Base-by-base conservation (phyloP, 2,113 vertebrate species). In the Cyprinodon tularosa region DNA sequence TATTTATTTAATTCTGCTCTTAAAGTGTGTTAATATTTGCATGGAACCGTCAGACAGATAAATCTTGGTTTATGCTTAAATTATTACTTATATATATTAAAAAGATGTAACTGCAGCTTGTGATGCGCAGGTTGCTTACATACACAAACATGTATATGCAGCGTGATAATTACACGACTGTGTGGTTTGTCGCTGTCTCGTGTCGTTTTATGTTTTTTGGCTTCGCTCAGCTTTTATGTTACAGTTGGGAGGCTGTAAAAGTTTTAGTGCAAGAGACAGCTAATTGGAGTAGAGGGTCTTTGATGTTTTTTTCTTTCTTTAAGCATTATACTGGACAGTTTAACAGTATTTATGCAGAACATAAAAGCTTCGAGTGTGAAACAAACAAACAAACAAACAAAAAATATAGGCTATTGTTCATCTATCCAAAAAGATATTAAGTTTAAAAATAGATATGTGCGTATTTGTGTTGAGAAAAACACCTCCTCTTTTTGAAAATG, bases 181-280 rank as follows among this genome's bases (percentile, higher is more conserved):
- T 87, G 86, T 72, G 85, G 86, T 84, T 89, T 90, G 50, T 78
- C 89, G 68, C 91, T 65, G 37, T 57, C 36, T 62, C 39, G 29
- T 68, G 81, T 75, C 50, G 39, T 70, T 74, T 38, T 1, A 40
- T 57, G 71, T 20, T 66, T 40, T 72, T 79, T 22, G 67, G 40
- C 67, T 45, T 77, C 64, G 59, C 57, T 48, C 78, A 13, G 76
- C 13, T 69, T 86, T 77, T 72, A 82, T 65, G 3, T 2, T 57
- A 14, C 66, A 74, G 20, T 71, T 42, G 79, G 42, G 62, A 63
- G 20, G 53, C 68, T 78, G 77, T 83, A 79, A 89, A 57, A 82
- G 64, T 67, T 50, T 40, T 65, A 75, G 38, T 7, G 76, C 65
- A 44, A 80, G 68, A 79, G 77, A 64, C n/a, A 70, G 75, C 15